Base-by-base conservation (phyloP, 2,113 vertebrate species). In the Oncorhynchus mykiss region DNA sequence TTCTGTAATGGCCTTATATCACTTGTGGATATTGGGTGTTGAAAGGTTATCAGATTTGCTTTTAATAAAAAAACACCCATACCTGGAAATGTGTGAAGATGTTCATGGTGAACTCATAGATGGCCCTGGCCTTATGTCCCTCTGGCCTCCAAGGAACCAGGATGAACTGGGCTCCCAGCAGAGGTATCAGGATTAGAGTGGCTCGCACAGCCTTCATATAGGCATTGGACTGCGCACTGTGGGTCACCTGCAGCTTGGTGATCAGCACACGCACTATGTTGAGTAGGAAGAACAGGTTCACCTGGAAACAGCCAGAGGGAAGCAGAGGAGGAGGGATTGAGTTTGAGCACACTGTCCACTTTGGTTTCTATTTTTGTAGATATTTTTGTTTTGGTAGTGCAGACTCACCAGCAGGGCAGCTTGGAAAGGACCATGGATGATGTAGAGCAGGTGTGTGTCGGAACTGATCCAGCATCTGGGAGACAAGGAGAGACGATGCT, bases 391-490 rank as follows among this genome's bases (percentile, higher is more conserved):
- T 70, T 6, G 16, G 8, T 70, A 60, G 2, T 74, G 18, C 16
- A 66, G 72, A 91, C 95, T 85, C 91, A 99, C 96, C 91, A 97
- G 29, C 64, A 99, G 87, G 70, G 96, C 97, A 67, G 92, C 96
- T 68, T 95, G 95, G 88, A 98, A 96, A 45, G 98, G 97, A 5
- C 95, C 96, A 1, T 99, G 96, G 82, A 95, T 94, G 84, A 98
- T 97, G 84, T 97, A 98, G 64, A 96, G 87, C 69, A 99, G 92
- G 14, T 94, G 88, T 24, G 95, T 96, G 73, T 96, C 87, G 69
- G 94, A 89, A 78, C 93, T 96, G 87, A 97, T 93, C 97, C 97
- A 99, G 89, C 98, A 99, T 70, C 97, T 99, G 84, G 27, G 75
- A 51, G 80, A 60, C 73, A 87, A 83, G 89, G 70, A 72, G 18